phyloP scores from a whole-genome alignment of 1,140 invertebrate genomes.

The Trichogramma pretiosum region DNA sequence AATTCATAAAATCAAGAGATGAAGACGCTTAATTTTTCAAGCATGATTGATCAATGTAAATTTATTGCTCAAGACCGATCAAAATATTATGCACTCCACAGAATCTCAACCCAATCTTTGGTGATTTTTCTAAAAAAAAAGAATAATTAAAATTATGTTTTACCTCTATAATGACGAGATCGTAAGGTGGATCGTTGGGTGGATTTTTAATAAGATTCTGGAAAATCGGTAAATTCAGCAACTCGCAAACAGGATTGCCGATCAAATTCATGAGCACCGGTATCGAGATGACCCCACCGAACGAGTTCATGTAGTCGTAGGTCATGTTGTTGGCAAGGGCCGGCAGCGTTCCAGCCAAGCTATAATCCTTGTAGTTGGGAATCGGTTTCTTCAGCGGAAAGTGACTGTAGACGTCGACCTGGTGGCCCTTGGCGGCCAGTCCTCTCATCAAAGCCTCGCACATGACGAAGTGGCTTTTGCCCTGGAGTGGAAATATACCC shows the following conservation, averaged over 20 bases:
- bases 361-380: slow-evolving; percentile 32
- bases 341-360: slow-evolving; percentile 24
- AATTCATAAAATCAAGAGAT: no score
- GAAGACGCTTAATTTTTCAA: no score
- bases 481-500: slow-evolving; percentile 39
- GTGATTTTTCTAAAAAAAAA: no score
- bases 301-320: no score
- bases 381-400: slow-evolving; percentile 34
- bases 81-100: no score
- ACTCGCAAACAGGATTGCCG: not conserved
- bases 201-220: slow-evolving; percentile 9
- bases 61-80: no score
- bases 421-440: slow-evolving; percentile 46
- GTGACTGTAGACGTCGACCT: slow-evolving; percentile 48
- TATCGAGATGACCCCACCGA: not conserved
- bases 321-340: slow-evolving; percentile 24
- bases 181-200: slow-evolving; percentile 9
- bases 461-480: slow-evolving; percentile 48
- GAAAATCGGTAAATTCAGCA: not conserved
- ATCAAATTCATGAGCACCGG: not conserved
- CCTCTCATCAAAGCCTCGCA: slow-evolving; percentile 44
- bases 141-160: no score
- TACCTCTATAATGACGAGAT: slow-evolving; percentile 14
- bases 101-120: no score
- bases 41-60: no score